Evolutionary conservation across 64 coral and sea anemone genomes (phyloP), one percentile per base, ranked within the genome.

Genomic region (Acropora yongei): DNA sequence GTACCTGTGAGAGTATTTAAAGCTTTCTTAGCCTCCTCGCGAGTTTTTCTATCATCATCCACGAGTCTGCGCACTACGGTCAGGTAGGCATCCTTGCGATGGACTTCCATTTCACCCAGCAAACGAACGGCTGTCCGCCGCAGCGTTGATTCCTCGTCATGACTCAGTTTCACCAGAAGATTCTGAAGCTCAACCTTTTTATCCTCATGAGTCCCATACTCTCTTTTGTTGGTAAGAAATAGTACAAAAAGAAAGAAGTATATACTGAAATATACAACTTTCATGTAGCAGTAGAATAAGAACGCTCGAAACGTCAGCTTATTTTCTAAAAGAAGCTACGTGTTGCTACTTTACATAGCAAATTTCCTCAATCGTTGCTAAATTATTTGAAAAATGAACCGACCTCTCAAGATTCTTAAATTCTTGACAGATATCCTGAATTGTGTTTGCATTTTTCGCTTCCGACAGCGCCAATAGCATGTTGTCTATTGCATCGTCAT

Each of bases 21-120:
- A 47, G 74, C 80, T 47, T 41, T 72, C 55, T 85, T 86, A 8
- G 90, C 82, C 74, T 86, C 72, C 8, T 92, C 80, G 76, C 80
- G 12, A 5, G 82, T 83, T 20, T 51, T 72, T 53, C 48, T 67
- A 14, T 86, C 58, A 17, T 75, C 71, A 47, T 92, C 90, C 9
- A 92, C 57, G 53, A 92, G 79, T 49, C 82, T 92, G 80, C 90
- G 79, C 19, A 86, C 82, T 46, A 92, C 58, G 10, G 90, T 17
- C 0, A 92, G 90, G 39, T 81, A 68, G 16, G 90, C 73, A 65
- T 92, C 90, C 57, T 78, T 13, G 49, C 60, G 75, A 65, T 84
- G 71, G 11, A 86, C 72, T 3, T 49, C 48, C 72, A 92, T 61
- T 3, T 68, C 55, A 49, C 80, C 79, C 42, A 92, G 49, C 10